Evolutionary conservation across 2,113 vertebrate species (phyloP), one percentile per base, ranked within the genome.

Genomic region (Centropus bengalensis): DNA sequence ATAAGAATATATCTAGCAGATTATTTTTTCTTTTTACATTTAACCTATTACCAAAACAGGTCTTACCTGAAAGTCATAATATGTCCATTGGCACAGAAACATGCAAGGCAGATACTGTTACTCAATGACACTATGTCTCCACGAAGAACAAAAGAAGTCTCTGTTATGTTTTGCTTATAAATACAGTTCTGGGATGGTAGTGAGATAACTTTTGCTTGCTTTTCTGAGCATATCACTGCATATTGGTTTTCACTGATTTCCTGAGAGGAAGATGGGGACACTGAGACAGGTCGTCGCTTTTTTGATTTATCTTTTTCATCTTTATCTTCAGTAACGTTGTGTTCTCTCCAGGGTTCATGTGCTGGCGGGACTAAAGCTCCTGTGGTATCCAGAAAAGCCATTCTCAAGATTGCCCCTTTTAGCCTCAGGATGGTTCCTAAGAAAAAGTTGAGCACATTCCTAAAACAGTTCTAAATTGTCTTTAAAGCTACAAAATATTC

Each of bases 31-130:
- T n/a, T 49, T 89, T 49, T 59, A 75, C 66, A 40, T 67, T 69
- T 69, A 85, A 60, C 18, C 38, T 73, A 85, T 7, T 76, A 82
- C 70, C 64, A 85, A 94, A 59, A 59, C 21, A 62, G 26, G 12
- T 94, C 98, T 98, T 97, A 99, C 99, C 99, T 99, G 96, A 99
- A 99, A 86, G 99, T 98, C 99, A 99, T 99, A 97, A 99, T 99
- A 97, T 99, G 99, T 96, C 99, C 99, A 32, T 99, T 99, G 97
- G 99, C 99, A 96, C 99, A 99, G 98, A 99, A 99, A 96, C 99
- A 99, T 45, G 99, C 98, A 96, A 99, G 96, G 91, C 99, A 99
- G 97, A 98, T 97, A 88, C 99, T 98, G 77, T 98, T 98, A 96
- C 97, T 99, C 97, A 99, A 97, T 22, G 98, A 97, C 78, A 99